Percentiles rank a stretch among this genome's conserved stretches.
These are phyloP conservation scores for Burhinus oedicnemus DNA, from an alignment of 2,113 vertebrate genomes.

Conservation along the genomic window DNA sequence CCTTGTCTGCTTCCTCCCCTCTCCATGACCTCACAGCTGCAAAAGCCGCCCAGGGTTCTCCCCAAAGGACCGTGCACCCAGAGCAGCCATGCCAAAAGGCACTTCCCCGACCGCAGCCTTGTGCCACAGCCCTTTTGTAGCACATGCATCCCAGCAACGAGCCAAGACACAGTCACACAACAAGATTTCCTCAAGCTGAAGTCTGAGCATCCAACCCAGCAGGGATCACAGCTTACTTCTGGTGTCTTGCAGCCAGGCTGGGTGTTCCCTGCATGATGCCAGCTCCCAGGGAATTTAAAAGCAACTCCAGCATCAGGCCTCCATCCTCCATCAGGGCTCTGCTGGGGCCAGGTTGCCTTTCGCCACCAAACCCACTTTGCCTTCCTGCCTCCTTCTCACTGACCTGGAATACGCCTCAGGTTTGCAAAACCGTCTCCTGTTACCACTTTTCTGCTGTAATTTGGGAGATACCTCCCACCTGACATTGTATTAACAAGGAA, in stretches of 20 bases:
- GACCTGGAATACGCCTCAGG: neutral
- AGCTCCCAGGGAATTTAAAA: neutral
- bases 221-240: neutral
- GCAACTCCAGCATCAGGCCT: neutral
- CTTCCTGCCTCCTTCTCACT: neutral
- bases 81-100: neutral
- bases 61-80: neutral
- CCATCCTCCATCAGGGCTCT: neutral
- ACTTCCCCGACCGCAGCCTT: neutral
- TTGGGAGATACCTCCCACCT: neutral
- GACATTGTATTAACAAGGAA: neutral
- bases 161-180: neutral
- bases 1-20: too few species aligned
- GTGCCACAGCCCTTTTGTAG: neutral
- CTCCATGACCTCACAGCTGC: neutral
- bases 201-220: neutral
- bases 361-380: neutral
- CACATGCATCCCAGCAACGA: fast-evolving
- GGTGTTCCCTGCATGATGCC: fast-evolving
- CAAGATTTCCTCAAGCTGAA: neutral
- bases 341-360: neutral
- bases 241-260: neutral
- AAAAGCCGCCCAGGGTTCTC: neutral
- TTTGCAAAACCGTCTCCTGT: neutral
- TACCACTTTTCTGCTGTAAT: neutral